phyloP scores from a whole-genome alignment of 2,797 vertebrate genomes.

The Melanogrammus aeglefinus region DNA sequence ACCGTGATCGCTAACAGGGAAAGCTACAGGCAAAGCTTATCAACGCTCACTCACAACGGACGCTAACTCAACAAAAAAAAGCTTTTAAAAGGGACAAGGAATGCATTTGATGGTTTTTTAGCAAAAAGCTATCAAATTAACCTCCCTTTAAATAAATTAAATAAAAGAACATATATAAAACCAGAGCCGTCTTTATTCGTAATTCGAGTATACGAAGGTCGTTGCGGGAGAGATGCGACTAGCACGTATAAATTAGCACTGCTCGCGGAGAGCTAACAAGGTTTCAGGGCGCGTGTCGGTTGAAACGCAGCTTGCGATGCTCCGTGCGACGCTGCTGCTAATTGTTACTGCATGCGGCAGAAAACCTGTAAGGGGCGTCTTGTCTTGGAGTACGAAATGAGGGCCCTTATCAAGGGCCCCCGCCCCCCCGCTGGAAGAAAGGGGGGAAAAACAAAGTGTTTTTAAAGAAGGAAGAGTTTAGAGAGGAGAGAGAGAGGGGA shows the following conservation, averaged over 20 bases:
- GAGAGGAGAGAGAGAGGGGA: background rate
- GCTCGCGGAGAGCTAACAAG: slow-evolving; percentile 48
- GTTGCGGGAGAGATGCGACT: slow-evolving; percentile 45
- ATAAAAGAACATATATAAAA: slow-evolving; percentile 15
- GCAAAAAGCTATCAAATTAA: slow-evolving; percentile 30
- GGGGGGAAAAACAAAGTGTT: background rate
- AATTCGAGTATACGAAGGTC: background rate
- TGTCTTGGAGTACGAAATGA: background rate
- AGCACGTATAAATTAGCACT: slow-evolving; percentile 50
- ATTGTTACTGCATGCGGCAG: slow-evolving; percentile 27
- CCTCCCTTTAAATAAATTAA: slow-evolving; percentile 8
- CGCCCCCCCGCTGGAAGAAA: background rate
- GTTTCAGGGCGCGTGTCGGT: slow-evolving; percentile 32
- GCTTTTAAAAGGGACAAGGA: slow-evolving; percentile 26
- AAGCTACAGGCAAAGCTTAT: background rate
- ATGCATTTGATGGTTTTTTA: slow-evolving; percentile 25
- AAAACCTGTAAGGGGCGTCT: slow-evolving; percentile 20
- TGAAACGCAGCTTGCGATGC: slow-evolving; percentile 33
- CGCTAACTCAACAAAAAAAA: slow-evolving; percentile 40
- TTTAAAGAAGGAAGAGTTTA: background rate
- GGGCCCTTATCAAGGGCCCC: slow-evolving; percentile 7
- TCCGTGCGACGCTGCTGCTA: slow-evolving; percentile 42
- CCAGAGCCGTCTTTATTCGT: slow-evolving; percentile 15
- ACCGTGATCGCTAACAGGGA: background rate
- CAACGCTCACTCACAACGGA: slow-evolving; percentile 23